Conservation (phyloP, 2,888 invertebrate species). For the Luperina testacea region DNA sequence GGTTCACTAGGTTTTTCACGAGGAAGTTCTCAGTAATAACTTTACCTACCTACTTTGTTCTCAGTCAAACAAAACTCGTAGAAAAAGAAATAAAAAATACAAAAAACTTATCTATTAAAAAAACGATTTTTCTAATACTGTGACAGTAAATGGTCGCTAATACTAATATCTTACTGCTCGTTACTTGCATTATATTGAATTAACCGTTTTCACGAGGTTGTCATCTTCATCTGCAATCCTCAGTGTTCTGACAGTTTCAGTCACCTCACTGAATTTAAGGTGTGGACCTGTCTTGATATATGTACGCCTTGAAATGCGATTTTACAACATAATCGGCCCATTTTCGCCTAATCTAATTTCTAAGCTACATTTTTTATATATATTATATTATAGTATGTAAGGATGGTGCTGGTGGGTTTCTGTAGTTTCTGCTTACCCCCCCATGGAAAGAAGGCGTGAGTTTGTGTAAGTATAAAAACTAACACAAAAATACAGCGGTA, state of each 20-base stretch:
- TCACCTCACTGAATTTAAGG: background rate
- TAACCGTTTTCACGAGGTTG: background rate
- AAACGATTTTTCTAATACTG: too few species aligned
- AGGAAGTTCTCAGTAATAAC: background rate
- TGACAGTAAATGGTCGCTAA: too few species aligned
- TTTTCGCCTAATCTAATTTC: conserved; percentile 8
- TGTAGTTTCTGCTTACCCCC: background rate
- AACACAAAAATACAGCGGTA: conserved; percentile 54
- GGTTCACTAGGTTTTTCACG: background rate
- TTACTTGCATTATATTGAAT: too few species aligned
- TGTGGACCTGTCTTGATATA: background rate
- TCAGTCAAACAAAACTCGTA: too few species aligned
- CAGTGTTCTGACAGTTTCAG: background rate
- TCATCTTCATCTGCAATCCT: background rate
- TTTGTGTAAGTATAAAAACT: conserved; percentile 27
- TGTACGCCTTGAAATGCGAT: background rate
- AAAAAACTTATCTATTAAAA: too few species aligned
- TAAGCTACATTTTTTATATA: background rate
- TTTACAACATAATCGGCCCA: background rate
- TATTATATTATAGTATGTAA: background rate
- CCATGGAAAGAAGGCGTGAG: background rate
- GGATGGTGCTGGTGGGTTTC: background rate
- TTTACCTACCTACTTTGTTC: background rate
- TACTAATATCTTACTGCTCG: too few species aligned
- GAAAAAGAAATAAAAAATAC: too few species aligned